Evolutionary conservation across 2,113 vertebrate species (phyloP).

Genomic region (Leucoraja erinaceus): DNA sequence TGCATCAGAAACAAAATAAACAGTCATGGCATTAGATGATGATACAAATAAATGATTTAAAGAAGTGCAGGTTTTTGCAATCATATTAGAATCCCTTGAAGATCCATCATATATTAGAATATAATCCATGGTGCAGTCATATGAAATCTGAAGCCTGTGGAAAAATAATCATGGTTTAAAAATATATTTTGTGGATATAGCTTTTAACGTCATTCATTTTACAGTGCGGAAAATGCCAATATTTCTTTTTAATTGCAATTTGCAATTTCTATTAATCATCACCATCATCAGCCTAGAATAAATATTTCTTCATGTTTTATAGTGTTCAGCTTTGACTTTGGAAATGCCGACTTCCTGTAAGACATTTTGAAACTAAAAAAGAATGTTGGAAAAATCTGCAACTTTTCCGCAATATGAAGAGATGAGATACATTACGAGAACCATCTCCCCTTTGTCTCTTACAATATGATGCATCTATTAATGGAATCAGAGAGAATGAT

Average conservation of each 20-base stretch:
- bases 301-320: background rate
- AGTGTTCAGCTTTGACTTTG: background rate
- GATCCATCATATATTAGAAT: constrained; percentile 63
- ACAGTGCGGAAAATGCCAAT: background rate
- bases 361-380: background rate
- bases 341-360: background rate
- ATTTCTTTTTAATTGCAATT: background rate
- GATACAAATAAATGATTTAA: constrained; percentile 37
- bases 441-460: no score
- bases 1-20: constrained; percentile 49
- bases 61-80: constrained; percentile 48
- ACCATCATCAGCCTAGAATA: background rate
- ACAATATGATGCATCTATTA: no score
- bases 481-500: background rate
- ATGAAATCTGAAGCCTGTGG: constrained; percentile 65
- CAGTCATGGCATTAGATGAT: constrained; percentile 51
- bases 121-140: constrained; percentile 67
- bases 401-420: background rate
- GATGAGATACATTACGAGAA: background rate
- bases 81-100: constrained; percentile 42
- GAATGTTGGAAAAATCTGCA: background rate
- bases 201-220: background rate
- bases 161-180: constrained; percentile 23
- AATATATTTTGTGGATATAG: background rate
- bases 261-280: background rate